phyloP scores from a whole-genome alignment of 2,113 vertebrate genomes.

The Capreolus pygargus region DNA sequence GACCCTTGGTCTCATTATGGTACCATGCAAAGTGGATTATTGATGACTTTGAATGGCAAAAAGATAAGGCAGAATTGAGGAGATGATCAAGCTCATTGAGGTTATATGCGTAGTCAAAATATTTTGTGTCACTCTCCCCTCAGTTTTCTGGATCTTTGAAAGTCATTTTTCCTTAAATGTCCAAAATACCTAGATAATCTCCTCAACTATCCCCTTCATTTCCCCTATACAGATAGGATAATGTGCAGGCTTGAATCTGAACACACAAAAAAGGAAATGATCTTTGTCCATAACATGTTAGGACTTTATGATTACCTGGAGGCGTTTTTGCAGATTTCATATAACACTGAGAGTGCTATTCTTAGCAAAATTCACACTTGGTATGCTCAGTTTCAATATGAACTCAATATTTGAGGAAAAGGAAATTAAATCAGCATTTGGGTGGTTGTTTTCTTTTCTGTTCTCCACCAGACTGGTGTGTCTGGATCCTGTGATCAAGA shows the following conservation, averaged over 20 bases:
- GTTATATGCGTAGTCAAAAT: neutral
- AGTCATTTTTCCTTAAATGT: constrained; percentile 12
- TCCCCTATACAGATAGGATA: neutral
- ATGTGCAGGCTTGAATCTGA: neutral
- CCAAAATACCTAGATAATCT: neutral
- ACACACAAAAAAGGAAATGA: neutral
- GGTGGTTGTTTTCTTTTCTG: constrained; percentile 64
- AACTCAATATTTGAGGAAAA: constrained; percentile 63
- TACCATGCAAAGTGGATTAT: neutral
- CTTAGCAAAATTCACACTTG: constrained; percentile 56
- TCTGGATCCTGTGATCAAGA: constrained; percentile 53
- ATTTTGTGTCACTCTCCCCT: neutral
- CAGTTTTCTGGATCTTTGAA: neutral
- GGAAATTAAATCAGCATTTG: constrained; percentile 68
- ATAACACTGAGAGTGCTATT: constrained; percentile 33
- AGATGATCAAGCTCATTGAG: neutral
- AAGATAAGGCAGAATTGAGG: neutral
- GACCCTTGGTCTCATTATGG: neutral
- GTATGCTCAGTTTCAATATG: constrained; percentile 52
- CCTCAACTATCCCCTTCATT: neutral
- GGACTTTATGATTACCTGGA: constrained; percentile 20
- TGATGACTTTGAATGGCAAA: neutral
- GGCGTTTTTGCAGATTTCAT: constrained; percentile 22
- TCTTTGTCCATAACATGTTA: neutral
- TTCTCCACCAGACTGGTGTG: constrained; percentile 58